Base-by-base conservation (phyloP, 1,140 invertebrate genomes). In the Coboldia fuscipes region DNA sequence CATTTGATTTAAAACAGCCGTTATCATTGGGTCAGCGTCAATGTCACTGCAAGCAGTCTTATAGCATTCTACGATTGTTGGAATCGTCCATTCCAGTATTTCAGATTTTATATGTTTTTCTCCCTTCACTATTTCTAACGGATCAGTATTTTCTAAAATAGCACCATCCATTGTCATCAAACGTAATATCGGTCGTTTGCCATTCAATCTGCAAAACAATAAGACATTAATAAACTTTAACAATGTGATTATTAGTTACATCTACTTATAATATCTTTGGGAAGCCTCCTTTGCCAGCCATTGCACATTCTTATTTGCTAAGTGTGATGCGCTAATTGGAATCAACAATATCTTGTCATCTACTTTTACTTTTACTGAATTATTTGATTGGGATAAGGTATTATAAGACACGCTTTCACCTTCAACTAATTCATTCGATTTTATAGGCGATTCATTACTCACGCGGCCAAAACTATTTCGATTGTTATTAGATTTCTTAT, bases 211-310 rank as follows among this genome's bases (percentile, higher is more conserved):
- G 42, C 20, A 57, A 56, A 39, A 38, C 35, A 16, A 35, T 29
- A 27, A 35, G 30, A 27, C 31, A 20, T 39, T 17, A 30, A 21
- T 32, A 14, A 37, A 23, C 30, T 10, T 24, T 18, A 12, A 27
- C 23, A 31, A 19, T 28, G n/a, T 36, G 8, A 30, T 17, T 9
- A 22, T 23, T 18, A 35, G n/a, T 3, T 17, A 33, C 34, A 49
- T 56, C 59, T 50, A 70, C 72, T 68, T 70, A 35, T 72, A 73
- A 61, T 75, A 78, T 47, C 75, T 61, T 33, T 62, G 57, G 20
- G 70, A 64, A 0, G 72, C 65, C 59, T 78, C 70, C 27, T 72
- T 63, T 24, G 70, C 65, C 36, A 80, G 54, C 74, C 74, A 78
- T 37, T 60, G 62, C 42, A 75, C 69, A 38, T 65, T 70, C 37